Base-by-base conservation (phyloP, 1,140 invertebrate genomes). In the Dinoponera quadriceps region DNA sequence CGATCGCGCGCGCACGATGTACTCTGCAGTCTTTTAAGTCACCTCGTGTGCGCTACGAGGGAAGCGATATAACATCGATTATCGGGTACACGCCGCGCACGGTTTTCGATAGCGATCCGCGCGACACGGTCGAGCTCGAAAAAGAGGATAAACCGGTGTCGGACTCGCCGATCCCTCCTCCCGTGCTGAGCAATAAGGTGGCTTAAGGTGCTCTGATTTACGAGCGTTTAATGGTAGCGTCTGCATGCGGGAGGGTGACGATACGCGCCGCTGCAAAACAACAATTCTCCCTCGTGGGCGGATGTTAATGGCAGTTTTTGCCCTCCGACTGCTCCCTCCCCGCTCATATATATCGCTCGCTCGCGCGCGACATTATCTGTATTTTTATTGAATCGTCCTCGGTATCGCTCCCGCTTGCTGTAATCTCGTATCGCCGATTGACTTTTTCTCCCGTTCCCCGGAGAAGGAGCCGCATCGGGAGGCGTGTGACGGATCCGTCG, bases 251-350 rank as follows among this genome's bases (percentile, higher is more conserved):
- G 33, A 71, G 38, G 69, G 75, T 71, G 75, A 77, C 60, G 73
- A 80, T 29, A 80, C 75, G 51, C 63, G 25, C 3, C 33, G 13
- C 25, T 59, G 65, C 75, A 80, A 80, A 80, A 80, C 51, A 71
- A 38, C 75, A 71, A 57, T 59, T 80, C 51, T 71, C 75, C 75
- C 65, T n/a, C 63, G 51, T 71, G 65, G 38, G 65, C 75, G 65
- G 75, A 80, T 80, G 75, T 80, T 80, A 80, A 80, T 80, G 75
- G 75, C 65, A 80, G 51, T 71, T 80, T 80, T 80, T 80, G 75
- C 18, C 14, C 65, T 71, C 75, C 65, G 57, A 71, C 71, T 80
- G 65, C 69, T 80, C 33, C 2, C 33, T 71, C 65, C 51, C 49
- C 65, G 27, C 65, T 57, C 65, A 57, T 57, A 69, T 78, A 78